Percentiles rank a stretch among this genome's conserved stretches.
phyloP scores from a whole-genome alignment of 2,888 invertebrate species.

The Antheraea yamamai region DNA sequence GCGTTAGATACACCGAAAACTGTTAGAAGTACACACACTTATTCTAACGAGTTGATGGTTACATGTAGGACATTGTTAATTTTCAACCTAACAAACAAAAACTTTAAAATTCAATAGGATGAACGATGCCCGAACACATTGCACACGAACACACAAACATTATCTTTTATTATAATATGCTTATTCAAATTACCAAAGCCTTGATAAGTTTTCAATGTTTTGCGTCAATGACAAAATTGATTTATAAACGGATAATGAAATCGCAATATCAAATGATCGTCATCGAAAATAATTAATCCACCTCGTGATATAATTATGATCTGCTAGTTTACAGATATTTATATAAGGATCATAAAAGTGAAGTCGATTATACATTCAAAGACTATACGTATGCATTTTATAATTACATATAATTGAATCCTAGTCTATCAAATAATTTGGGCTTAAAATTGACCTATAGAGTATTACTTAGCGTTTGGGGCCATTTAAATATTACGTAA shows the following conservation, averaged over 20 bases:
- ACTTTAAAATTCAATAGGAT: neutral
- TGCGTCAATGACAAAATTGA: slow-evolving; percentile 34
- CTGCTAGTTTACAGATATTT: no score
- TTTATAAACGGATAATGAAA: slow-evolving; percentile 25
- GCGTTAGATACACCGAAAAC: no score
- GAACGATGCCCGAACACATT: neutral
- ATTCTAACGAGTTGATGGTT: neutral
- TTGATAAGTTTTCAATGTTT: slow-evolving; percentile 26
- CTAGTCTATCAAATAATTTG: no score
- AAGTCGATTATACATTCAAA: no score
- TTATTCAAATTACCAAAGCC: slow-evolving; percentile 26
- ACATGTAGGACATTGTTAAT: neutral
- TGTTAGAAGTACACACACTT: neutral
- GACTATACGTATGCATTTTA: no score
- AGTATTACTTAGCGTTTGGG: no score
- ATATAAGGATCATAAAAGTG: no score
- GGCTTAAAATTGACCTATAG: no score
- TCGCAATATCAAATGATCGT: slow-evolving; percentile 18
- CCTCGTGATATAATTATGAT: neutral
- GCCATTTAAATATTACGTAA: no score
- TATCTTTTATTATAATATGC: neutral
- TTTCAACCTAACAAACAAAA: neutral
- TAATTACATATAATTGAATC: no score
- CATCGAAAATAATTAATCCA: slow-evolving; percentile 7
- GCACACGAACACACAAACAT: neutral